phyloP scores from a whole-genome alignment of 2,888 invertebrate species.

The Balanococcus diminutus region DNA sequence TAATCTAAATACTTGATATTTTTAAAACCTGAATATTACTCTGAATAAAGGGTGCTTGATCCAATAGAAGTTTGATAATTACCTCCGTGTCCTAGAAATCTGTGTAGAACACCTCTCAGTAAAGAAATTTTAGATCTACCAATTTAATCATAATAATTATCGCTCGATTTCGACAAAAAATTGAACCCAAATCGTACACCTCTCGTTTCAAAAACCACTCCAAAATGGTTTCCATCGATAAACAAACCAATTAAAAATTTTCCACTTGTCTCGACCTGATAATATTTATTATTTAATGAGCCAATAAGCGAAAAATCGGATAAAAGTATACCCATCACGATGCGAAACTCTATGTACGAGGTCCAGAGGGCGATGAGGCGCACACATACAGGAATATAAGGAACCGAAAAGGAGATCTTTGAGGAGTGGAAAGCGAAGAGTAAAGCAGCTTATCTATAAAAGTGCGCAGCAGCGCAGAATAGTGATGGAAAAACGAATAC shows the following conservation, averaged over 20 bases:
- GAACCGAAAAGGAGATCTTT: background rate
- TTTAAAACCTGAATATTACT: too few relatives aligned
- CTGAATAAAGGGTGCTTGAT: too few relatives aligned
- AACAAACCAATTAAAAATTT: constrained; percentile 18
- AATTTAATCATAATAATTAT: too few relatives aligned
- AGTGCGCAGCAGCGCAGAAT: background rate
- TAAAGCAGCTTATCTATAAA: constrained; percentile 27
- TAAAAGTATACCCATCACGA: background rate
- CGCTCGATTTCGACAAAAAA: background rate
- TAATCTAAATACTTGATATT: too few relatives aligned
- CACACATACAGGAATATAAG: background rate
- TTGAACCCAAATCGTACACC: background rate
- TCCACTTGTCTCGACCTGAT: background rate
- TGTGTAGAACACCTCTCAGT: too few relatives aligned
- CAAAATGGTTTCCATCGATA: background rate
- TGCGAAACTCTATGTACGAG: background rate
- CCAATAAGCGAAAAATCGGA: constrained; percentile 19
- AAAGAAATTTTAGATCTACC: too few relatives aligned
- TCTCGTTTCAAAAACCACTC: too few relatives aligned
- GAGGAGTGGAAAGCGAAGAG: background rate
- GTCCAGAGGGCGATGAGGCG: background rate
- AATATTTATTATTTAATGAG: constrained; percentile 36
- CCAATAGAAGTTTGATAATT: too few relatives aligned
- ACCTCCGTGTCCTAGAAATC: too few relatives aligned
- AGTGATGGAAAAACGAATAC: constrained; percentile 36